phyloP scores from a whole-genome alignment of 2,888 invertebrate genomes.

The Branchellion lobata region DNA sequence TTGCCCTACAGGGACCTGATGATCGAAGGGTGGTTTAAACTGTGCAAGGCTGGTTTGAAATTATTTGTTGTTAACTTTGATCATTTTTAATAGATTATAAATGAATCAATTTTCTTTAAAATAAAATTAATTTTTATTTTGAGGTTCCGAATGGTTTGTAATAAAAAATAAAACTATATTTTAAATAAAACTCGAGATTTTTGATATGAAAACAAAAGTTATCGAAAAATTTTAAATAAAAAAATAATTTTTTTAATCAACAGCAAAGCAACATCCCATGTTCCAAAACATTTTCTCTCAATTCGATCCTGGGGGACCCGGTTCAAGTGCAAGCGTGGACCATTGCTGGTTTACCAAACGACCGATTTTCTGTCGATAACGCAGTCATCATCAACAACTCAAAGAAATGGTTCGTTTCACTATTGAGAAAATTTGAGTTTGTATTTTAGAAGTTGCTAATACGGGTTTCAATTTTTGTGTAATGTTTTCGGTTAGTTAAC shows the following conservation, averaged over 20 bases:
- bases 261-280: constrained; percentile 73
- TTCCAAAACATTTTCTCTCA: constrained; percentile 74
- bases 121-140: too few relatives aligned
- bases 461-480: too few relatives aligned
- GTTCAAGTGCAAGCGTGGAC: constrained; percentile 84
- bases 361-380: constrained; percentile 80
- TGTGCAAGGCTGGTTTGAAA: constrained; percentile 63
- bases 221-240: not conserved
- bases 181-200: too few relatives aligned
- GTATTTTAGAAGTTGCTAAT: not conserved
- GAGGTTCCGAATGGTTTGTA: not conserved
- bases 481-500: too few relatives aligned
- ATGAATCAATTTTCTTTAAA: too few relatives aligned
- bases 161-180: not conserved
- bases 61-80: too few relatives aligned
- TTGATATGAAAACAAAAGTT: not conserved
- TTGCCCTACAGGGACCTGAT: constrained; percentile 66
- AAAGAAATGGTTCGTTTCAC: constrained; percentile 66
- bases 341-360: constrained; percentile 77
- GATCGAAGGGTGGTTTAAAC: constrained; percentile 71
- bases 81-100: too few relatives aligned
- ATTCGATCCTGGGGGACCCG: constrained; percentile 76
- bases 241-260: not conserved
- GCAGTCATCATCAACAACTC: constrained; percentile 80
- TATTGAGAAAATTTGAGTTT: not conserved